Evolutionary conservation across 2,888 invertebrate genomes (phyloP).

Genomic region (Scaptomyza polygonia): DNA sequence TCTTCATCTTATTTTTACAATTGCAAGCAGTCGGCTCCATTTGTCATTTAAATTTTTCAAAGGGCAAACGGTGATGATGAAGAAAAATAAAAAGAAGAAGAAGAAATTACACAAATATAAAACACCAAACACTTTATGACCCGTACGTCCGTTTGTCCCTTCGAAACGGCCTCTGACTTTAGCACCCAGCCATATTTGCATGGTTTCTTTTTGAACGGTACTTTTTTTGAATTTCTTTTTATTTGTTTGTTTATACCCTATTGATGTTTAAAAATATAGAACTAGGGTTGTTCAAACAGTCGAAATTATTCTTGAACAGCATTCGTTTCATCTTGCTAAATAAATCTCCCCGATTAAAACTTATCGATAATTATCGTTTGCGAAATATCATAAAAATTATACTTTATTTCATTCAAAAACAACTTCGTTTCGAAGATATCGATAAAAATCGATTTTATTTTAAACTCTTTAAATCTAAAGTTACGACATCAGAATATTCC

Average conservation of each 20-base stretch:
- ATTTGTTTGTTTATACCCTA: slow-evolving; percentile 4
- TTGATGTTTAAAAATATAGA: background rate
- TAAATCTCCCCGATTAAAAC: background rate
- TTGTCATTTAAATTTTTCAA: slow-evolving; percentile 73
- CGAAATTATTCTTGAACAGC: too few relatives aligned
- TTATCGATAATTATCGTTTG: background rate
- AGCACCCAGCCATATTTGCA: slow-evolving; percentile 48
- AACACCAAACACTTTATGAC: slow-evolving; percentile 56
- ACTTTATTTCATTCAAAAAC: too few relatives aligned
- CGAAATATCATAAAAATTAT: background rate
- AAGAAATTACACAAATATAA: slow-evolving; percentile 31
- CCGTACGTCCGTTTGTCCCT: slow-evolving; percentile 21
- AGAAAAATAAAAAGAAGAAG: slow-evolving; percentile 7
- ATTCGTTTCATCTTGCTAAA: too few relatives aligned
- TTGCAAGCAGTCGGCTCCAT: slow-evolving; percentile 55
- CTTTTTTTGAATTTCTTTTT: slow-evolving; percentile 21
- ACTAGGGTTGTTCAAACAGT: background rate
- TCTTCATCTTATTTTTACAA: background rate
- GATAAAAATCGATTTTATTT: background rate
- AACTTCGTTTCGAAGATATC: background rate
- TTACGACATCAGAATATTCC: too few relatives aligned
- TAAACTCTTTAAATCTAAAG: too few relatives aligned
- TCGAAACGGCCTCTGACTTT: slow-evolving; percentile 10
- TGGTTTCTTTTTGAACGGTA: slow-evolving; percentile 25
- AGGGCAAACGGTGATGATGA: slow-evolving; percentile 44